Evolutionary conservation across 2,113 vertebrate species (phyloP).

Genomic region (Chitala chitala): DNA sequence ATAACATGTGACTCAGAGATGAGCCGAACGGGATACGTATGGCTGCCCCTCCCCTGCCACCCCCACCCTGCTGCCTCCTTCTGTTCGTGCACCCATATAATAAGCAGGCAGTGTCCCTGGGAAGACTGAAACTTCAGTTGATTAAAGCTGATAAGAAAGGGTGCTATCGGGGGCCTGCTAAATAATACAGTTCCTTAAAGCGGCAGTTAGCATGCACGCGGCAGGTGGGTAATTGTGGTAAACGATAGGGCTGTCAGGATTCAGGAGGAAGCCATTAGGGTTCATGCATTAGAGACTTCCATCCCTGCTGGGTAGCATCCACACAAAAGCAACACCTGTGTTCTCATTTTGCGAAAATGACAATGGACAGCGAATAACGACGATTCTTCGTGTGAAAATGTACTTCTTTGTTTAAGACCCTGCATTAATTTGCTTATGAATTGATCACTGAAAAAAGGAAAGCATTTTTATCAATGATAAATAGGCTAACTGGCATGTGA

Average conservation of each 20-base stretch:
- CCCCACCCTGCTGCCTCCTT: background rate
- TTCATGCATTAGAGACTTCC: conserved; percentile 42
- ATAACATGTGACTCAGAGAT: background rate
- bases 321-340: conserved; percentile 67
- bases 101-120: background rate
- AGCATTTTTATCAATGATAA: too few relatives aligned
- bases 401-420: too few relatives aligned
- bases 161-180: background rate
- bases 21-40: background rate
- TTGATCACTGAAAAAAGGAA: too few relatives aligned
- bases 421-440: too few relatives aligned
- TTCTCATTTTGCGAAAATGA: conserved; percentile 47
- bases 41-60: too few relatives aligned
- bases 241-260: conserved; percentile 63
- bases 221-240: conserved; percentile 62
- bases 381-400: too few relatives aligned
- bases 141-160: conserved; percentile 1
- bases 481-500: too few relatives aligned
- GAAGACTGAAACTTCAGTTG: background rate
- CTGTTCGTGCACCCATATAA: background rate
- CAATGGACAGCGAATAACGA: too few relatives aligned
- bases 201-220: conserved; percentile 44
- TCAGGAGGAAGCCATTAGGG: conserved; percentile 58
- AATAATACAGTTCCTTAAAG: conserved; percentile 1
- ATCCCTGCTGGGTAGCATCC: conserved; percentile 51